phyloP scores from a whole-genome alignment of 1,140 invertebrate species.

The Chymomyza costata region DNA sequence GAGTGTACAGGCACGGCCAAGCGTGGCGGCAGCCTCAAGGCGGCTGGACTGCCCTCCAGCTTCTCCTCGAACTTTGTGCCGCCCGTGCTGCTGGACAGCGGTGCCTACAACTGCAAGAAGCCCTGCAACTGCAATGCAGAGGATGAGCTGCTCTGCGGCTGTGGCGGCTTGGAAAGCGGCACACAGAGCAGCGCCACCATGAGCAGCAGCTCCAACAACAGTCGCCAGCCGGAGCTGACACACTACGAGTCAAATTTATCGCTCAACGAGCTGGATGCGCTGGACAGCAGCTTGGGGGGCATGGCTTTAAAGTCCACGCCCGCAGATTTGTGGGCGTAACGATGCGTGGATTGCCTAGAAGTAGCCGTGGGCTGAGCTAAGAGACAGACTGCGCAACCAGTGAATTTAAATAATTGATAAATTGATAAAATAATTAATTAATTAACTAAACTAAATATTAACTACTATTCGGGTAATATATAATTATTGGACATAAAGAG shows the following conservation, averaged over 20 bases:
- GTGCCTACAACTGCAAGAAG: conserved; percentile 75
- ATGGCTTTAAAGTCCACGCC: conserved; percentile 15
- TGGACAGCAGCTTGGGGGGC: conserved; percentile 5
- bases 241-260: conserved; percentile 71
- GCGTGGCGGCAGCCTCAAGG: conserved; percentile 38
- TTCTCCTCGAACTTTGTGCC: conserved; percentile 81
- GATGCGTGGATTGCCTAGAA: conserved; percentile 6
- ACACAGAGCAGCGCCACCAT: conserved; percentile 62
- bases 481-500: no score
- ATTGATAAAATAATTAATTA: conserved; percentile 13
- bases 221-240: conserved; percentile 64
- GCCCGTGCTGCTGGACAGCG: conserved; percentile 77
- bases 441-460: conserved; percentile 30
- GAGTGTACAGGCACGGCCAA: conserved; percentile 70
- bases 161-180: conserved; percentile 70
- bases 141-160: conserved; percentile 49
- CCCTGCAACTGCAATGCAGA: conserved; percentile 61
- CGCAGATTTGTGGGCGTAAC: conserved; percentile 58
- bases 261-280: conserved; percentile 50
- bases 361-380: conserved; percentile 7
- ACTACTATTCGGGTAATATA: no score
- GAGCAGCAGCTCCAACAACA: conserved; percentile 74
- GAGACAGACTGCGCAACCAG: conserved; percentile 56
- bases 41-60: conserved; percentile 77
- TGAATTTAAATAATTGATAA: conserved; percentile 56